Evolutionary conservation across 2,797 vertebrate genomes (phyloP).

Genomic region (Chaenodraco wilsoni): DNA sequence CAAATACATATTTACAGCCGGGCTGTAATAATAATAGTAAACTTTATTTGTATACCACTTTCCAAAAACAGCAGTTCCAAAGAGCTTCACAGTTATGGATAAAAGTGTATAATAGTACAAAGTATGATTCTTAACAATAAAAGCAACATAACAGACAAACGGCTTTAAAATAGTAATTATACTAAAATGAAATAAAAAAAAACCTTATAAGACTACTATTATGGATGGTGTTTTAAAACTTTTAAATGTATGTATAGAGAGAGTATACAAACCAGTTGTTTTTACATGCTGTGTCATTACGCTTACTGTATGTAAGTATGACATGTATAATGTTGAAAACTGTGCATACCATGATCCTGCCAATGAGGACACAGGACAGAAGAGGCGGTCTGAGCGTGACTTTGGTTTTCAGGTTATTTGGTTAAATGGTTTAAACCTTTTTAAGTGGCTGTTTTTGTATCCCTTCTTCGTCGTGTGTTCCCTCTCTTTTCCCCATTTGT

Average conservation of each 20-base stretch:
- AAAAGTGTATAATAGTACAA: no score
- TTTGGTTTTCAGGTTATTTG: slow-evolving; percentile 63
- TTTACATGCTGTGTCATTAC: slow-evolving; percentile 10
- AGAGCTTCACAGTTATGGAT: no score
- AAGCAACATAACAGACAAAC: not conserved
- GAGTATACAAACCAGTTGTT: not conserved
- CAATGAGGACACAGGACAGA: slow-evolving; percentile 23
- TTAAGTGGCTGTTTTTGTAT: slow-evolving; percentile 58
- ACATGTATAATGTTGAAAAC: not conserved
- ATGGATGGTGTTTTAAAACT: not conserved
- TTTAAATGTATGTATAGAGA: not conserved
- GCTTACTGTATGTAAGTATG: not conserved
- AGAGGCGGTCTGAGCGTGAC: slow-evolving; percentile 44
- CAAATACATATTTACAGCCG: not conserved
- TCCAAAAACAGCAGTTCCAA: no score
- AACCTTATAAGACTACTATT: no score
- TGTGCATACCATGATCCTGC: slow-evolving; percentile 1
- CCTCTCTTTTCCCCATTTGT: slow-evolving; percentile 41
- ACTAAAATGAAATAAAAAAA: not conserved
- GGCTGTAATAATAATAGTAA: not conserved
- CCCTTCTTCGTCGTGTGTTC: slow-evolving; percentile 31
- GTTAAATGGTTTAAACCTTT: slow-evolving; percentile 66
- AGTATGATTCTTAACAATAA: no score
- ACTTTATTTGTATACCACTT: no score
- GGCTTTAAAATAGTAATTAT: not conserved